These are phyloP conservation scores for Gopherus flavomarginatus DNA, from an alignment of 2,113 vertebrate genomes.

Conservation along the genomic window DNA sequence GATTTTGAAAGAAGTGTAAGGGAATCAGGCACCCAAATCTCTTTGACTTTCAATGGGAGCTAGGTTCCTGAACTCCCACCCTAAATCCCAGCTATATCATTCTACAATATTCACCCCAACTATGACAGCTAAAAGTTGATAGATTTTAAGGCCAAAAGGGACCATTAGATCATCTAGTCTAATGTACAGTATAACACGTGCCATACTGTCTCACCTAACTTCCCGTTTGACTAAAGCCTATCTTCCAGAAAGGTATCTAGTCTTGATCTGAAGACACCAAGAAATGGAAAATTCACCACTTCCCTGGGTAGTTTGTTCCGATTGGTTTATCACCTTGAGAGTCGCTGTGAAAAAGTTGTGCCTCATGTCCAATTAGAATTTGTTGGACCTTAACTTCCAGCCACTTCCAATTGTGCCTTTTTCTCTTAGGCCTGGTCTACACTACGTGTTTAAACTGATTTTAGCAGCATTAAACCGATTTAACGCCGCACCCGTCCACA, in stretches of 20 bases:
- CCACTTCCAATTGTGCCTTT: neutral
- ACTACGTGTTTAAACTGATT: too few species aligned
- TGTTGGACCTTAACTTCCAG: neutral
- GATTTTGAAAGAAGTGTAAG: neutral
- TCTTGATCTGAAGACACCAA: neutral
- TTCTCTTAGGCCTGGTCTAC: neutral
- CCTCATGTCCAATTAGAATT: neutral
- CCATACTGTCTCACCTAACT: neutral
- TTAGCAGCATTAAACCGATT: too few species aligned
- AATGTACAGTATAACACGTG: neutral
- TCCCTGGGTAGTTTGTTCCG: neutral
- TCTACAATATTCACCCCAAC: neutral
- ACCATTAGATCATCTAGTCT: rapidly evolving
- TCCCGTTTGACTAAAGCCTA: neutral
- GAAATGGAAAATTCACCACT: neutral
- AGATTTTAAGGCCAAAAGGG: neutral
- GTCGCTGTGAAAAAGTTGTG: neutral
- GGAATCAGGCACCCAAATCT: neutral
- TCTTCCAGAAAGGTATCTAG: neutral
- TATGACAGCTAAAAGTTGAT: neutral
- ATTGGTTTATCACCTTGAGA: neutral
- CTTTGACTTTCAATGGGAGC: neutral
- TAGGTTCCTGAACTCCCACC: neutral
- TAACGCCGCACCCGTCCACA: too few species aligned
- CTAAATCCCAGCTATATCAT: neutral